These are phyloP conservation scores for Pelodiscus sinensis DNA, from an alignment of 2,113 vertebrate genomes.

Conservation along the genomic window DNA sequence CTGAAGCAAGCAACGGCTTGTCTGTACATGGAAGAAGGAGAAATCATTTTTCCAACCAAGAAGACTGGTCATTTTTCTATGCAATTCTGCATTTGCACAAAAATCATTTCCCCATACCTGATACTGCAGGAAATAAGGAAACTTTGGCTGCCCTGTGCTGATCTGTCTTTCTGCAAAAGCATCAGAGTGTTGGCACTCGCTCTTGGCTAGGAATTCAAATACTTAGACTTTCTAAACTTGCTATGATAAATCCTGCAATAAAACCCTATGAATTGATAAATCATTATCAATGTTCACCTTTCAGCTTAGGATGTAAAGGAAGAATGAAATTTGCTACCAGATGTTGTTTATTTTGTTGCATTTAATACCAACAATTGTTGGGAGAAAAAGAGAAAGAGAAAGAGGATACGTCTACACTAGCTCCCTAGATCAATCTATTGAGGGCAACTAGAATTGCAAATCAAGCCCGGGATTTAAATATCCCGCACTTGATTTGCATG, in stretches of 20 bases:
- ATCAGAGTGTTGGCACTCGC: neutral
- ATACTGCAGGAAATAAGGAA: neutral
- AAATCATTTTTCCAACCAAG: neutral
- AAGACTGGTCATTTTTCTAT: neutral
- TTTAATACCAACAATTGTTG: neutral
- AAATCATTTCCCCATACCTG: neutral
- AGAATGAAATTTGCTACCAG: neutral
- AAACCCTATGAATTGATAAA: neutral
- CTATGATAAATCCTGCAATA: neutral
- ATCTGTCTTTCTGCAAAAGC: neutral
- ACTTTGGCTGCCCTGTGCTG: neutral
- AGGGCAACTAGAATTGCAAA: too few relatives aligned
- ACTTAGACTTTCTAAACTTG: neutral
- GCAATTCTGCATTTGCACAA: neutral
- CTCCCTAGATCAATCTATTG: too few relatives aligned
- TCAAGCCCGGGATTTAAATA: too few relatives aligned
- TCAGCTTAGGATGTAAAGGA: neutral
- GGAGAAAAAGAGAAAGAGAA: too few relatives aligned
- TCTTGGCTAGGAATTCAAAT: neutral
- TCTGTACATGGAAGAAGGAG: slow-evolving; percentile 9
- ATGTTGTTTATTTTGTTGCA: neutral
- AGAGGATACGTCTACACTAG: too few relatives aligned
- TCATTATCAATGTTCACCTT: neutral
- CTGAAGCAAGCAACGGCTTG: slow-evolving; percentile 2
- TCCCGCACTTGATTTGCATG: too few relatives aligned